These are phyloP conservation scores for Dasypus novemcinctus DNA, from an alignment of 2,113 vertebrate species.

Conservation along the genomic window DNA sequence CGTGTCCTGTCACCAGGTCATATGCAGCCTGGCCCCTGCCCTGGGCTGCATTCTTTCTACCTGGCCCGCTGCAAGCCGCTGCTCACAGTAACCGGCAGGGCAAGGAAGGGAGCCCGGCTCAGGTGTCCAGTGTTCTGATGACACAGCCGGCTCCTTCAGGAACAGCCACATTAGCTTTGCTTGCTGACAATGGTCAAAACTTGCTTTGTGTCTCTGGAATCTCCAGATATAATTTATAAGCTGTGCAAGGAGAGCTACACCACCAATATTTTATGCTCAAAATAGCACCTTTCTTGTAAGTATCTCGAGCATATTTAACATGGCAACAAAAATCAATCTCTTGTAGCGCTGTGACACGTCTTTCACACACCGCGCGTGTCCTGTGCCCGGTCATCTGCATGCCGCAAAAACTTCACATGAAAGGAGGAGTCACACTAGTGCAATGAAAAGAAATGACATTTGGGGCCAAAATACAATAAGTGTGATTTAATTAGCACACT, in stretches of 20 bases:
- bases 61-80: not conserved
- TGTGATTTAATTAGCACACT: slow-evolving; percentile 2
- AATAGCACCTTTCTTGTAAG: slow-evolving; percentile 54
- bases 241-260: not conserved
- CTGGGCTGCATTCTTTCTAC: not conserved
- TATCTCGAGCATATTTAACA: slow-evolving; percentile 20
- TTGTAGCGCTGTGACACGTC: not conserved
- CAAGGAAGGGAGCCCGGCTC: not conserved
- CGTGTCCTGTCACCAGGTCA: not conserved
- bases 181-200: slow-evolving; percentile 61
- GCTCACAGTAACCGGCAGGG: not conserved
- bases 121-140: slow-evolving; percentile 19
- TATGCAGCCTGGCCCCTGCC: slow-evolving; percentile 7
- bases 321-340: slow-evolving; percentile 44
- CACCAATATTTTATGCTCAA: slow-evolving; percentile 58
- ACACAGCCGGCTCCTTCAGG: not conserved
- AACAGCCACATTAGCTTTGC: slow-evolving; percentile 32
- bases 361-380: not conserved
- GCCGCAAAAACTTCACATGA: not conserved
- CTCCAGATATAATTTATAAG: slow-evolving; percentile 57
- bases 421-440: not conserved
- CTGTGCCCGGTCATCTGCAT: not conserved
- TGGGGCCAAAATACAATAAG: not conserved
- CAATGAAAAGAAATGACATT: slow-evolving; percentile 45
- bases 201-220: slow-evolving; percentile 58